These are phyloP conservation scores for Oplegnathus fasciatus DNA, from an alignment of 2,113 vertebrate species.

Conservation along the genomic window DNA sequence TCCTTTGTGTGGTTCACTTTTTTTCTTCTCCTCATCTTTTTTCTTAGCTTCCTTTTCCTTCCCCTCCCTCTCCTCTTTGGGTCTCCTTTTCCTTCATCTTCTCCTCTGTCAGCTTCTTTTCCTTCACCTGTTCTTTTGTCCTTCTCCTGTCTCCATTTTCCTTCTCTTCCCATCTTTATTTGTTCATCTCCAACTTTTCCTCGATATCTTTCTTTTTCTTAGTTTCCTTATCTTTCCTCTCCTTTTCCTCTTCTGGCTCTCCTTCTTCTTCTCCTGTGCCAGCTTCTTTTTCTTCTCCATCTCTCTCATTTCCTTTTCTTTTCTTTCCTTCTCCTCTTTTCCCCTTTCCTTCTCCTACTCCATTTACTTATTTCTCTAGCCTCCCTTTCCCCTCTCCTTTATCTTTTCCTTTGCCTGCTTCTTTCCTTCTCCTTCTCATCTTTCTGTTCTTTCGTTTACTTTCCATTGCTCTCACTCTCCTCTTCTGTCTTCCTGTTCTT, in stretches of 20 bases:
- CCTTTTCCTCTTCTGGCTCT: background rate
- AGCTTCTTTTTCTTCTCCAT: background rate
- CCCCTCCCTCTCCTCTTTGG: no score
- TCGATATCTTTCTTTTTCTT: background rate
- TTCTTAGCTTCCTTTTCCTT: background rate
- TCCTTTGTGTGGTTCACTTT: background rate
- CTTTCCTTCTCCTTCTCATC: no score
- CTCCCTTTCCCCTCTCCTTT: background rate
- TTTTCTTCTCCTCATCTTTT: background rate
- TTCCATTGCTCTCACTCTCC: background rate
- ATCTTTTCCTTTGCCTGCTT: background rate
- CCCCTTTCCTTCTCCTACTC: background rate
- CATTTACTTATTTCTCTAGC: no score
- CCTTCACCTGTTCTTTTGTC: background rate
- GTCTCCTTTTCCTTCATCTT: background rate
- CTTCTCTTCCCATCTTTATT: background rate
- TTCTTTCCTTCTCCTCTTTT: background rate
- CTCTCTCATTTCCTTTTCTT: background rate
- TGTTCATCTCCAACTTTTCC: background rate
- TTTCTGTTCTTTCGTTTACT: background rate
- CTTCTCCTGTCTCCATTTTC: background rate
- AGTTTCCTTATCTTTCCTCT: no score
- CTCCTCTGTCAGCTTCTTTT: background rate
- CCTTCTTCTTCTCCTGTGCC: background rate
- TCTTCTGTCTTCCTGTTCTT: accelerated